Evolutionary conservation across 2,797 vertebrate genomes (phyloP).

Genomic region (Zenarchopterus dispar): DNA sequence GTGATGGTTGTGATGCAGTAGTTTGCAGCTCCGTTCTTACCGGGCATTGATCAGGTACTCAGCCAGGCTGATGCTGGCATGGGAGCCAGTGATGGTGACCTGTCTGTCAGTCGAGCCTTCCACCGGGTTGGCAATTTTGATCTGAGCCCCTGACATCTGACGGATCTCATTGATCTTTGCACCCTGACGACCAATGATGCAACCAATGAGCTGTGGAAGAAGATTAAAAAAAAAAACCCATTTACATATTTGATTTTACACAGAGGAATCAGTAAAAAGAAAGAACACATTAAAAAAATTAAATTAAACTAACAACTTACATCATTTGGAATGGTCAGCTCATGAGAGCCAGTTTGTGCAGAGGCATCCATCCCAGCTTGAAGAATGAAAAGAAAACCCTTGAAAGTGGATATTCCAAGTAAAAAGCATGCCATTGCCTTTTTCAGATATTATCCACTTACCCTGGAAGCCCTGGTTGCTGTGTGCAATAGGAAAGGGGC

Average conservation of each 20-base stretch:
- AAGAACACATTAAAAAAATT: not conserved
- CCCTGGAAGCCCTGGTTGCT: conserved; percentile 94
- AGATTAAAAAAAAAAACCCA: not conserved
- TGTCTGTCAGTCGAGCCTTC: conserved; percentile 94
- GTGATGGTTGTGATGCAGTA: conserved; percentile 7
- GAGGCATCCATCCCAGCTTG: conserved; percentile 93
- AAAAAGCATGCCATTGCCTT: conserved; percentile 14
- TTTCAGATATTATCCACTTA: conserved; percentile 55
- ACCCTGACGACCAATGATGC: conserved; percentile 95
- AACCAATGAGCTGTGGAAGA: conserved; percentile 89
- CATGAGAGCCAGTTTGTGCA: conserved; percentile 95
- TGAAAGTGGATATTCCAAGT: conserved; percentile 39
- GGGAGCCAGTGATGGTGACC: conserved; percentile 95
- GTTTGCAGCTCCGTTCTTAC: conserved; percentile 77
- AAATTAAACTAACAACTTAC: conserved; percentile 77
- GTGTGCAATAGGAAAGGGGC: conserved; percentile 92
- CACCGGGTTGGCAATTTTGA: conserved; percentile 96
- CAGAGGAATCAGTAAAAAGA: not conserved
- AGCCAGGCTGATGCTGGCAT: conserved; percentile 95
- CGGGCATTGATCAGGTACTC: conserved; percentile 98
- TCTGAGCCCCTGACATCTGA: conserved; percentile 98
- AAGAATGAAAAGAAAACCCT: conserved; percentile 56
- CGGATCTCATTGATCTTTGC: conserved; percentile 97
- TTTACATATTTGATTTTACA: not conserved
- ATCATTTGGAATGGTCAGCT: conserved; percentile 98